Base-by-base conservation (phyloP, 2,888 invertebrate genomes). In the Drosophila meridionalis region DNA sequence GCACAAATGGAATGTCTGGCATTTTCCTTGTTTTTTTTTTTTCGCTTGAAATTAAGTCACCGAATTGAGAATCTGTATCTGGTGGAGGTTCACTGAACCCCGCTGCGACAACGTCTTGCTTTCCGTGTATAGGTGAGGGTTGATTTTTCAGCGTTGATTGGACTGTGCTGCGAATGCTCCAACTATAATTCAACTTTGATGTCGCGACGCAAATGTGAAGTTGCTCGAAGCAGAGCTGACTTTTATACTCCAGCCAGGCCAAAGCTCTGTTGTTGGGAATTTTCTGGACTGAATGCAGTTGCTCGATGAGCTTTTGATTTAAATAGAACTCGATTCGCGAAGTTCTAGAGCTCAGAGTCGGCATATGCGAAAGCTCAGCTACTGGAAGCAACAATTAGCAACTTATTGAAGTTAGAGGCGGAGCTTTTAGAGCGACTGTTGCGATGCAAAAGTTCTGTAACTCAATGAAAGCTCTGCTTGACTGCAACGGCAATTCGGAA, bases 1-100 rank as follows among this genome's bases (percentile, higher is more conserved):
- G 78, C 63, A 92, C 83, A 68, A 92, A 90, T 56, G 92, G 92
- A 68, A 92, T 78, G 50, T 89, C 84, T 52, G 92, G 70, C 92
- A 92, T 92, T 74, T 57, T 56, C 6, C 11, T 14, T 12, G 79
- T 83, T 63, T 55, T 50, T 32, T 8, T 8, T 20, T 82, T 84
- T 63, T 56, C 34, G 1, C 11, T 62, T 52, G 58, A 42, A 48
- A 52, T 64, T 58, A 48, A 50, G 50, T 61, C 58, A 52, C 43
- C 26, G 40, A 55, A 40, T 45, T 45, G 32, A 60, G 68, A 62
- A 58, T 84, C 70, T 84, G 85, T 88, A 88, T 87, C 81, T 81
- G 66, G 59, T 56, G 48, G 61, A 76, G 75, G 86, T 86, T 89
- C 81, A 73, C 69, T 86, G 84, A 88, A 83, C 86, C 57, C 50